Percentiles rank a stretch among this genome's conserved stretches.
Evolutionary conservation across 2,888 invertebrate species (phyloP).

Genomic region (Bimastos eiseni): DNA sequence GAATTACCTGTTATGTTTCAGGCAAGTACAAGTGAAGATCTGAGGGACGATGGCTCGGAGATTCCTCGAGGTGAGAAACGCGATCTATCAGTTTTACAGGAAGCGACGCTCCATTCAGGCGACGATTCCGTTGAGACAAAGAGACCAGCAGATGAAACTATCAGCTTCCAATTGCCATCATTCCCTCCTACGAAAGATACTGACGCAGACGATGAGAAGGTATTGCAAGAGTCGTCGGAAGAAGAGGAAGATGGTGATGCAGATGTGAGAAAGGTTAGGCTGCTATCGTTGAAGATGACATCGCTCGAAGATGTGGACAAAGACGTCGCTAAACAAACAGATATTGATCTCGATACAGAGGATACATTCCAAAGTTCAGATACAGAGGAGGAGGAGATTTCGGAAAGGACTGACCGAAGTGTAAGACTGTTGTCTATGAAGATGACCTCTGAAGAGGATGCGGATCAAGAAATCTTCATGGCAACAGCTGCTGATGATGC

Average conservation of each 20-base stretch:
- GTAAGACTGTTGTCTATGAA: background rate
- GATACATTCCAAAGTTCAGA: background rate
- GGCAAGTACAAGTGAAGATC: background rate
- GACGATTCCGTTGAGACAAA: background rate
- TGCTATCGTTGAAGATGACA: background rate
- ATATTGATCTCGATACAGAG: background rate
- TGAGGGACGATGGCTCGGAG: background rate
- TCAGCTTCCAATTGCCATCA: background rate
- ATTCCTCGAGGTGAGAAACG: background rate
- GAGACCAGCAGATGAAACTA: background rate
- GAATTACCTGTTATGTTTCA: constrained; percentile 13
- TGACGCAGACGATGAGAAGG: background rate
- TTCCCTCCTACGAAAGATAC: background rate
- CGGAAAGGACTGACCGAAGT: background rate
- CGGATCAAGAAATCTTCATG: background rate
- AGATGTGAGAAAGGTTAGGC: background rate
- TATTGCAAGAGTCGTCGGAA: background rate
- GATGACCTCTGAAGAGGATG: too few species aligned
- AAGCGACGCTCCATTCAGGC: background rate
- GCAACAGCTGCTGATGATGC: background rate
- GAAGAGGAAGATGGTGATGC: background rate
- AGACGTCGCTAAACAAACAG: background rate
- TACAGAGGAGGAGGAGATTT: background rate
- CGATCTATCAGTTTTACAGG: background rate
- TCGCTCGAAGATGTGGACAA: background rate